Evolutionary conservation across 1,140 invertebrate species (phyloP), one percentile per base, ranked within the genome.

Genomic region (Meloidogyne exigua): DNA sequence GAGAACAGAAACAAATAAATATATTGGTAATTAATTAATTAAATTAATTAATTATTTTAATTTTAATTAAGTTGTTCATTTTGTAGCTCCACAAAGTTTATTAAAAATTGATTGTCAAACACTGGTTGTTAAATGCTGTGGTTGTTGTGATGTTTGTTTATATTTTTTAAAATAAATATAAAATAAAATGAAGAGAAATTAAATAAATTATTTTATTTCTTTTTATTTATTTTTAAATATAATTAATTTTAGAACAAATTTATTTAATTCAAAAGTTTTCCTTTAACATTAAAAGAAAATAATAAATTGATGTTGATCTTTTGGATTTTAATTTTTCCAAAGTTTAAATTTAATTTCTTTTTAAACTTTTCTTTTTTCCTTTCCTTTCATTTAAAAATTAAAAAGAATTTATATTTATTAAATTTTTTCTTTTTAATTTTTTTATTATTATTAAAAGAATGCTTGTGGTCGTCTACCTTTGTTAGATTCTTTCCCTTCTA

Each of bases 91-190:
- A 18, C 32, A 26, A 28, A 32, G 11, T n/a, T 63, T 36, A 10
- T 65, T 73, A 42, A 62, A 63, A 23, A 62, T 73, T 32, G 71
- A 73, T 28, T 73, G 71, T 25, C 71, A 62, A 25, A 65, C 71
- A 62, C 21, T 62, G 7, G 57, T 73, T 26, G 42, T 65, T 23
- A 62, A 73, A 63, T 73, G 71, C 23, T 73, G 49, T 32, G 71
- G 71, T 36, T 73, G 71, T 36, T 73, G 71, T 32, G 57, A 73
- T 62, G 71, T 57, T 57, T 57, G 7, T 57, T 57, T 5, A n/a
- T 21, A n/a, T 57, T 57, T 7, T 57, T 21, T 57, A 18, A 15
- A 18, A 18, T 44, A 44, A 39, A 44, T 44, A 18, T 57, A n/a
- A n/a, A n/a, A 57, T 49, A 49, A 49, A 15, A 49, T 15, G n/a